Evolutionary conservation across 2,797 vertebrate genomes (phyloP), one percentile per base, ranked within the genome.

Genomic region (Syndactyla subalaris): DNA sequence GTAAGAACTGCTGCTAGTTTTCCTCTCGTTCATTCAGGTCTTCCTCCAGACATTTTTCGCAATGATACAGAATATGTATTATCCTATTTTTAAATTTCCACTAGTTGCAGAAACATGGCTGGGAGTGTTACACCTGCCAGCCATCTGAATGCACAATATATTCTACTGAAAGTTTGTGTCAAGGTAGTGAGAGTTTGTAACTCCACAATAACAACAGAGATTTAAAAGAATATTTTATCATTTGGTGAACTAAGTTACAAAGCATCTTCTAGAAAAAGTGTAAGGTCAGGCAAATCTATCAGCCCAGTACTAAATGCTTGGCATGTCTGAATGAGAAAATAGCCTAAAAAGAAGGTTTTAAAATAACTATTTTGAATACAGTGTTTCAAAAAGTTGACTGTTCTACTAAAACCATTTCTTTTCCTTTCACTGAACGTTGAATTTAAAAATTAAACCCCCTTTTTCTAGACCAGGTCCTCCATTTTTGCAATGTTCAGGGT

Each of bases 11-110:
- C 81, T 87, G 68, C 79, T 89, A 34, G 49, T 94, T 80, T 66
- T 39, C 34, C 80, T 76, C 74, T 75, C 65, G 16, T 52, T 95
- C 92, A 59, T 95, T 90, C 36, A 46, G 24, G 45, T 82, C 74
- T 92, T 92, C 85, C 92, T 88, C 46, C 48, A 85, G 80, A 92
- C 22, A 77, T 86, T 92, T 65, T 97, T 94, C 74, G 79, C 92
- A 86, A 59, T 93, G 70, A 94, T 90, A 79, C 75, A 89, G 75
- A 92, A 72, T 58, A 89, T 21, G 16, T 77, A 70, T 76, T 85
- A 24, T 92, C 96, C 48, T 39, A 14, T 68, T 54, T 86, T 92
- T 61, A 71, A 48, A 63, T 63, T 92, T 87, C 82, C 79, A 26
- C 62, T 13, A 26, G 19, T 78, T 54, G 26, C 74, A 92, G 87